These are phyloP conservation scores for Rhagoletis pomonella DNA, from an alignment of 1,140 invertebrate species.

Conservation along the genomic window DNA sequence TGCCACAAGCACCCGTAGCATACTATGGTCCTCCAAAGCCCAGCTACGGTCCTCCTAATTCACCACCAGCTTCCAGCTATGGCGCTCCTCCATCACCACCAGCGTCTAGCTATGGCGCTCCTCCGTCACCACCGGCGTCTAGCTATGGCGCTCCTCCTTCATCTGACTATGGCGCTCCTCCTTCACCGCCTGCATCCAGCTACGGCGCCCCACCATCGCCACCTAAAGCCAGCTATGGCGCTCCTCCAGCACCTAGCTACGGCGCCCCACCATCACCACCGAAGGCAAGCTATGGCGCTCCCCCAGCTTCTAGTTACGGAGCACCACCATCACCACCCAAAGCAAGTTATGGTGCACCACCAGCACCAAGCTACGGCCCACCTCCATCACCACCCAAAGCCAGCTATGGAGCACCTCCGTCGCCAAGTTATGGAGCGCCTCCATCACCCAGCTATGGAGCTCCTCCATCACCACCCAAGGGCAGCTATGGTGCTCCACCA, in stretches of 20 bases:
- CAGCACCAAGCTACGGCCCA: slow-evolving; percentile 69
- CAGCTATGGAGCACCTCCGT: slow-evolving; percentile 58
- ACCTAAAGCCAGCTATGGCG: slow-evolving; percentile 63
- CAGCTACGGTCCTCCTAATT: slow-evolving; percentile 72
- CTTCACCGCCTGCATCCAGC: slow-evolving; percentile 68
- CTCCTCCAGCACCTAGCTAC: slow-evolving; percentile 63
- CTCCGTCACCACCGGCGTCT: slow-evolving; percentile 63
- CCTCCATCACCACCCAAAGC: slow-evolving; percentile 61
- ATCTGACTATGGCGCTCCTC: slow-evolving; percentile 64
- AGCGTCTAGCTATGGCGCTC: slow-evolving; percentile 70
- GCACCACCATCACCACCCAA: slow-evolving; percentile 56
- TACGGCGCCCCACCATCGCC: slow-evolving; percentile 69
- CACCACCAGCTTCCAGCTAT: slow-evolving; percentile 57
- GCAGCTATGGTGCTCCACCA: slow-evolving; percentile 59
- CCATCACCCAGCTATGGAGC: slow-evolving; percentile 68
- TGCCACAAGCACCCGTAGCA: slow-evolving; percentile 62
- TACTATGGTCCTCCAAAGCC: slow-evolving; percentile 73
- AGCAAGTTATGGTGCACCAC: slow-evolving; percentile 56
- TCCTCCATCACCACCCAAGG: slow-evolving; percentile 64
- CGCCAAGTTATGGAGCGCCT: slow-evolving; percentile 72
- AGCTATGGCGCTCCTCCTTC: slow-evolving; percentile 71
- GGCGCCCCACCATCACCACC: slow-evolving; percentile 66
- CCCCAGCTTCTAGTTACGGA: slow-evolving; percentile 65
- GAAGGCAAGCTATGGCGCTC: slow-evolving; percentile 65
- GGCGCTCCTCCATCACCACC: slow-evolving; percentile 66